Conservation (phyloP, 2,797 vertebrate genomes). For the Nyctibius grandis region DNA sequence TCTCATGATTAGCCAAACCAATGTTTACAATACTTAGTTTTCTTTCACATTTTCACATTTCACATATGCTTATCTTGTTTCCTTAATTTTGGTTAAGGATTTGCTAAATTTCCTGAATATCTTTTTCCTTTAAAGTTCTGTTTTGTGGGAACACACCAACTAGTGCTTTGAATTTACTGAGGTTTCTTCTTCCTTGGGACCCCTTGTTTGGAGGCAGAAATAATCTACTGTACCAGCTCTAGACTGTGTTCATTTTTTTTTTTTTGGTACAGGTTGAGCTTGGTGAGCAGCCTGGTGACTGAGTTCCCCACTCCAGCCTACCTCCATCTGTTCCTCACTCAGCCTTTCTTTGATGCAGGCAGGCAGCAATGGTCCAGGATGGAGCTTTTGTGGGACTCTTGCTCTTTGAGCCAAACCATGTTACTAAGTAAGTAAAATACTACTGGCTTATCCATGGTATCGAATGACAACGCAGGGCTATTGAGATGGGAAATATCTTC, state of each 20-base stretch:
- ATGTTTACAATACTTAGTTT: not conserved
- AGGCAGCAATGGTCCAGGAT: not conserved
- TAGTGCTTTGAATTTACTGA: not conserved
- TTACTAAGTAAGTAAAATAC: not conserved
- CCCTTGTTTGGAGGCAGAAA: not conserved
- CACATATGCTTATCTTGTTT: not conserved
- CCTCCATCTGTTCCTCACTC: not conserved
- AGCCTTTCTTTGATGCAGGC: not conserved
- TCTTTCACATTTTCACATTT: not conserved
- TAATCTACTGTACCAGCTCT: not conserved
- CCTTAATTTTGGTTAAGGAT: not conserved
- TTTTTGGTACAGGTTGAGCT: not conserved
- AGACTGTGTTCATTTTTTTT: not conserved
- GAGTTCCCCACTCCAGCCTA: not conserved
- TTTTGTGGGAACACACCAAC: not conserved
- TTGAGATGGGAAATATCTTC: slow-evolving; percentile 2
- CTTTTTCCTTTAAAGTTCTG: not conserved
- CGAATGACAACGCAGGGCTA: not conserved
- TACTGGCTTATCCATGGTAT: not conserved
- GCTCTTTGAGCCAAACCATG: not conserved
- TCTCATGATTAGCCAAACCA: not conserved
- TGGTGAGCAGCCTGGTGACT: not conserved
- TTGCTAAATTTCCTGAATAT: not conserved
- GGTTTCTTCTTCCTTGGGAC: not conserved
- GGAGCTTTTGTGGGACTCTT: not conserved